Conservation (phyloP, 2,888 invertebrate species). For the Mechanitis mazaeus region DNA sequence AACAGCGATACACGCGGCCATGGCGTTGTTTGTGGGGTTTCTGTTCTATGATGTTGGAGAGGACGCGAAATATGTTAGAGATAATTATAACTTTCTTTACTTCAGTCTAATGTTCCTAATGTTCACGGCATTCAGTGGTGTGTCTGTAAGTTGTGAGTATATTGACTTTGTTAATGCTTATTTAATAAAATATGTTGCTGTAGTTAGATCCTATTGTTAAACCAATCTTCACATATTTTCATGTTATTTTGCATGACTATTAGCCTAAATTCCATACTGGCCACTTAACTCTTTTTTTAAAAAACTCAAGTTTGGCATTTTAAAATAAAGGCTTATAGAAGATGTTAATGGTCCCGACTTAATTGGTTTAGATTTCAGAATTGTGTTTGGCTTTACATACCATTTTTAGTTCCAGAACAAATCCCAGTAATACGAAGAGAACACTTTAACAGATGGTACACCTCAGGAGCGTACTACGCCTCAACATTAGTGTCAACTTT, state of each 20-base stretch:
- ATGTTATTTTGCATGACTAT: too few species aligned
- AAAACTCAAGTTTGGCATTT: too few species aligned
- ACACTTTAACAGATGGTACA: conserved; percentile 94
- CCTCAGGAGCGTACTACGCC: conserved; percentile 86
- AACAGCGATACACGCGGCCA: conserved; percentile 84
- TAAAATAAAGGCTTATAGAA: too few species aligned
- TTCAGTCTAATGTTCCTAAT: conserved; percentile 95
- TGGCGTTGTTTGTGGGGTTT: conserved; percentile 88
- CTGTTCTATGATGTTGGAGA: conserved; percentile 92
- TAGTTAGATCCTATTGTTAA: too few species aligned
- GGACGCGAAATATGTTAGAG: conserved; percentile 87
- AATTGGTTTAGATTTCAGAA: background rate
- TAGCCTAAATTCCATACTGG: too few species aligned
- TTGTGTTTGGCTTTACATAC: too few species aligned
- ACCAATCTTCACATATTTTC: too few species aligned
- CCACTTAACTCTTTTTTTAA: too few species aligned
- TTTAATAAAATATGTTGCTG: background rate
- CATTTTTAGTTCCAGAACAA: conserved; percentile 85
- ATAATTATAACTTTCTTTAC: conserved; percentile 93
- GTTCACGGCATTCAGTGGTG: conserved; percentile 95
- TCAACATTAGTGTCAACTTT: conserved; percentile 88
- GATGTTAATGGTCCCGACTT: too few species aligned
- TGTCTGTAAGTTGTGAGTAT: conserved; percentile 79
- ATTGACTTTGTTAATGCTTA: background rate
- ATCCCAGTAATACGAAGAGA: conserved; percentile 87